Evolutionary conservation across 2,113 vertebrate genomes (phyloP).

Genomic region (Macrotis lagotis): DNA sequence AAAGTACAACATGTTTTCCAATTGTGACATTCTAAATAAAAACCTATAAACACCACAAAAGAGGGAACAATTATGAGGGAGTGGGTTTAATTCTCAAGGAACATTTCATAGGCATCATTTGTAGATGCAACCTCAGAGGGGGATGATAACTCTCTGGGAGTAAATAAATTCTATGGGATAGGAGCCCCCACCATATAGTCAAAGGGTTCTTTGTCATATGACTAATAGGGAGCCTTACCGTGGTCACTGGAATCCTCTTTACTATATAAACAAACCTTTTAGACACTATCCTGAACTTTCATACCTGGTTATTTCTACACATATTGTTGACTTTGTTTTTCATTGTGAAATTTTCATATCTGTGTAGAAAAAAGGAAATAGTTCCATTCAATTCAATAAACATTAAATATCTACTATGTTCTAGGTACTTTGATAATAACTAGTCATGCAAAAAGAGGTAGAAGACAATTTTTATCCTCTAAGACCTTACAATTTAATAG

Average conservation of each 20-base stretch:
- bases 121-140: not conserved
- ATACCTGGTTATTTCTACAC: not conserved
- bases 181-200: accelerated
- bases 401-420: not conserved
- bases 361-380: not conserved
- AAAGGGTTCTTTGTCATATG: not conserved
- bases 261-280: not conserved
- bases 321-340: not conserved
- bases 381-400: not conserved
- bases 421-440: not conserved
- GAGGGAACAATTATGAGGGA: not conserved
- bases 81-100: not conserved
- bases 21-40: not conserved
- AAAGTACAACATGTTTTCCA: not conserved
- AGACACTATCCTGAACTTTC: too few relatives aligned
- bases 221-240: not conserved
- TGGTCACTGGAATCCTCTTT: not conserved
- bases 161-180: not conserved
- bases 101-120: not conserved
- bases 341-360: not conserved
- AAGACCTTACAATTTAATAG: not conserved
- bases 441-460: not conserved
- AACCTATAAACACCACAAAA: not conserved
- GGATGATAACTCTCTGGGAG: not conserved
- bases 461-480: not conserved